phyloP scores from a whole-genome alignment of 2,113 vertebrate species.

The Ciconia maguari region DNA sequence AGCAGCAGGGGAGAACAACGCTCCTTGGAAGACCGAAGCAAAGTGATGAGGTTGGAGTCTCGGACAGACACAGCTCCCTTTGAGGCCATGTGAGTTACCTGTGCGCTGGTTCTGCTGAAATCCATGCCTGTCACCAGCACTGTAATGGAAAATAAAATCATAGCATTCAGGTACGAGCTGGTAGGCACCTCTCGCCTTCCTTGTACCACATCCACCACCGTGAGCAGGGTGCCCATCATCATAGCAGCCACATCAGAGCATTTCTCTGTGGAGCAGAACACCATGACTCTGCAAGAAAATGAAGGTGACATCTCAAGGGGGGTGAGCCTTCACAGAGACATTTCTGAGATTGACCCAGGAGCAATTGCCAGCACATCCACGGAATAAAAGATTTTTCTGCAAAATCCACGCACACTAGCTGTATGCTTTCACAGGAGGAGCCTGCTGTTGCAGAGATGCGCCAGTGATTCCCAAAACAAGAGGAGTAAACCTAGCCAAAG shows the following conservation, averaged over 20 bases:
- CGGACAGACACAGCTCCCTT: not conserved
- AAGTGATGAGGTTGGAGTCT: slow-evolving; percentile 21
- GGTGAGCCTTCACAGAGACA: not conserved
- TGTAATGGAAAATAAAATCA: not conserved
- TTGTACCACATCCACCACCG: not conserved
- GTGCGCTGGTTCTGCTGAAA: not conserved
- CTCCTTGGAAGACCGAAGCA: not conserved
- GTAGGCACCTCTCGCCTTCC: slow-evolving; percentile 6
- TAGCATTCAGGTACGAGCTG: slow-evolving; percentile 45
- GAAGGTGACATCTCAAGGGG: not conserved
- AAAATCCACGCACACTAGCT: not conserved
- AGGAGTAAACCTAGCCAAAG: not conserved
- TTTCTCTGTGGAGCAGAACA: not conserved
- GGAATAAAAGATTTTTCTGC: not conserved
- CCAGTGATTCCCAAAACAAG: not conserved
- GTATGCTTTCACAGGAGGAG: not conserved
- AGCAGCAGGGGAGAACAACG: not conserved
- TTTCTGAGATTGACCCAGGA: not conserved
- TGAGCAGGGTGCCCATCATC: slow-evolving; percentile 22
- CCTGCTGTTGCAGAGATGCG: not conserved
- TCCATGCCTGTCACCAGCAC: slow-evolving; percentile 37
- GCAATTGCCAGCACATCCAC: not conserved
- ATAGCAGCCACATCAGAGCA: not conserved
- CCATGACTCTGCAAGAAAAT: not conserved
- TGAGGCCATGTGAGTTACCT: not conserved